Conservation (phyloP, 2,113 vertebrate species). For the Otocyon megalotis region DNA sequence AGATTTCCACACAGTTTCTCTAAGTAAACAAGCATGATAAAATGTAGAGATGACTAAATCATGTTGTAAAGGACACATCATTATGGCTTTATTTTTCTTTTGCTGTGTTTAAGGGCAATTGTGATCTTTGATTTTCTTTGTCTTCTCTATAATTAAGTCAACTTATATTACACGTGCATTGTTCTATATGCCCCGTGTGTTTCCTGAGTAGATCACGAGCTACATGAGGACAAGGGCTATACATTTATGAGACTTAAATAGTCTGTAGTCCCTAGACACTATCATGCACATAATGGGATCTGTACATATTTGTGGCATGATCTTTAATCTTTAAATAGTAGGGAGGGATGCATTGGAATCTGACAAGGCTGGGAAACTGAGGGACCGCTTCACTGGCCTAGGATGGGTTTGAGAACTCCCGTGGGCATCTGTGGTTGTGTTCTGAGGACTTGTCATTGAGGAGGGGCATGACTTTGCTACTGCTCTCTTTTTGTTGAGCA, state of each 20-base stretch:
- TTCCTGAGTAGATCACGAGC: background rate
- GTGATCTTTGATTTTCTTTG: background rate
- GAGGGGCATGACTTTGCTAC: background rate
- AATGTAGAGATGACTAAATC: background rate
- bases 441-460: background rate
- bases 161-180: background rate
- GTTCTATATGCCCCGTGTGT: background rate
- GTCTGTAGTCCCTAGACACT: fast-evolving
- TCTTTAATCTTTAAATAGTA: background rate
- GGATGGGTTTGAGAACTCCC: background rate
- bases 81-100: background rate
- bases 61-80: background rate
- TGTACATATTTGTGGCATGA: background rate
- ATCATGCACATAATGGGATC: background rate
- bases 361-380: background rate
- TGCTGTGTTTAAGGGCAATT: background rate
- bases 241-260: background rate
- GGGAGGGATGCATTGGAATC: background rate
- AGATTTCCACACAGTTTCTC: background rate
- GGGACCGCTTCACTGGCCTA: background rate
- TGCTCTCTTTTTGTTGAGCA: background rate
- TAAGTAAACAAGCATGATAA: background rate
- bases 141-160: background rate
- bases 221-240: background rate
- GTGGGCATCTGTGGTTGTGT: too few relatives aligned